Base-by-base conservation (phyloP, 2,113 vertebrate genomes). In the Isichthys henryi region DNA sequence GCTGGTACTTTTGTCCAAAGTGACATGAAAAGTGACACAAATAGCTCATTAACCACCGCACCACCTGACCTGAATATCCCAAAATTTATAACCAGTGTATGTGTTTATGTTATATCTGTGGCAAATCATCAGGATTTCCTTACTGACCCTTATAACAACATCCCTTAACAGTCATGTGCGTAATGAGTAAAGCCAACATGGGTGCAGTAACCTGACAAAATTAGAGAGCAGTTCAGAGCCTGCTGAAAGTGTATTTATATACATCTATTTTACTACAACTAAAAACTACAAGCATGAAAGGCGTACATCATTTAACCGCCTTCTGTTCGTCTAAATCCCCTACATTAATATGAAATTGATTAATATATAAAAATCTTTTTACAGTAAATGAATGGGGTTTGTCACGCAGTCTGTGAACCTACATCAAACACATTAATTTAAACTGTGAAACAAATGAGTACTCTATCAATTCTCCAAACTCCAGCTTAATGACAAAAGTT, bases 181-280 rank as follows among this genome's bases (percentile, higher is more conserved):
- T 27, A 66, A 66, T 27, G 87, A n/a, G 45, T 58, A 6, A 66
- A 70, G 10, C 56, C 66, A 88, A 88, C 66, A 88, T 39, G 15
- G 70, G 13, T 23, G 3, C 62, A 82, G 77, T 82, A 45, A 45
- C 17, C 43, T 82, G 77, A 45, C 43, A 17, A 82, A 39, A 70
- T 46, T 31, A 46, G 70, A 31, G 62, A 88, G 70, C 88, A 77
- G 43, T 43, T 46, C 66, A 88, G 43, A 48, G 45, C 66, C 46
- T 45, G 35, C 3, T 50, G 70, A 49, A 88, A 70, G 88, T 80
- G 23, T 70, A 39, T 74, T 88, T 10, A 48, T 88, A 46, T 49
- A 74, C 10, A 66, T 35, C 66, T 80, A 88, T 77, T 88, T 88
- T 77, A 49, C 52, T 49, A 45, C 23, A 77, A 82, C 39, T 82